These are phyloP conservation scores for Diachasma alloeum DNA, from an alignment of 1,140 invertebrate genomes.

Conservation along the genomic window DNA sequence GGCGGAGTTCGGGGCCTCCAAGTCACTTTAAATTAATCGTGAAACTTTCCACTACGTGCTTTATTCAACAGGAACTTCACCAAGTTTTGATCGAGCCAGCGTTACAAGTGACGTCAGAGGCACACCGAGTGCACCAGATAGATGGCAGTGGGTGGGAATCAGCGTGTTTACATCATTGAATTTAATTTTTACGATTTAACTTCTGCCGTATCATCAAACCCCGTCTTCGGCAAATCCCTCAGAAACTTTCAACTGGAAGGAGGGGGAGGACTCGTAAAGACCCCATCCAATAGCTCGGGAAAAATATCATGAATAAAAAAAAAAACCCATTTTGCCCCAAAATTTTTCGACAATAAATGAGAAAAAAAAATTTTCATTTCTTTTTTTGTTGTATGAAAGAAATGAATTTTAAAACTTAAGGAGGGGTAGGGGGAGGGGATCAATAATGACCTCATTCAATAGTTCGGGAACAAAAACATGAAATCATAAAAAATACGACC, in stretches of 20 bases:
- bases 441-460: too few species aligned
- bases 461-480: too few species aligned
- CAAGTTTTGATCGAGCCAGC: background rate
- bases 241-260: background rate
- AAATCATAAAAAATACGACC: too few species aligned
- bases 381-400: too few species aligned
- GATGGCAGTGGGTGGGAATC: background rate
- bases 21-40: conserved; percentile 11
- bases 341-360: too few species aligned
- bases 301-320: too few species aligned
- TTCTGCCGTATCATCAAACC: background rate
- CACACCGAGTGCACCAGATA: background rate
- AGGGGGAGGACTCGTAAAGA: too few species aligned
- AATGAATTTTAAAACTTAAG: too few species aligned
- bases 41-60: conserved; percentile 2
- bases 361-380: too few species aligned
- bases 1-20: background rate
- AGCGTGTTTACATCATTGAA: background rate
- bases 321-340: too few species aligned
- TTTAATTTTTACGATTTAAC: background rate
- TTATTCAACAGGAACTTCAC: background rate
- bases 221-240: background rate
- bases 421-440: too few species aligned
- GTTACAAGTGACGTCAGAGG: background rate
- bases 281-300: too few species aligned